These are phyloP conservation scores for Smittia aterrima DNA, from an alignment of 2,888 invertebrate genomes.

Conservation along the genomic window DNA sequence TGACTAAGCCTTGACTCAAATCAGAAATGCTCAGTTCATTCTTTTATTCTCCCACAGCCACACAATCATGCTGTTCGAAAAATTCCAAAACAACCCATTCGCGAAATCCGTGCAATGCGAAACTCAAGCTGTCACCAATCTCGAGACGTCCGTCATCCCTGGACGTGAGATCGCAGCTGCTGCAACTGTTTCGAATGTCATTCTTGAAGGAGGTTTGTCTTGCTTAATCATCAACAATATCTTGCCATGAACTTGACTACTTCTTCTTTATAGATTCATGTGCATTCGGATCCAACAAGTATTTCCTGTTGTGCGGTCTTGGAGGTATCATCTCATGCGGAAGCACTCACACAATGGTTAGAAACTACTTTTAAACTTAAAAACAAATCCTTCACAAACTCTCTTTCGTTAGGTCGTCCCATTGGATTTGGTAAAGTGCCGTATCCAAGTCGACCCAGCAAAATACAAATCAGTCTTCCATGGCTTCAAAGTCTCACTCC, in stretches of 20 bases:
- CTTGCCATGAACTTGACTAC: not conserved
- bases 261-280: slow-evolving; percentile 61
- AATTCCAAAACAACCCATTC: slow-evolving; percentile 54
- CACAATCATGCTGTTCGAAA: slow-evolving; percentile 34
- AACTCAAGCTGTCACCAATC: not conserved
- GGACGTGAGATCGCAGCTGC: slow-evolving; percentile 51
- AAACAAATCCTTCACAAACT: slow-evolving; percentile 66
- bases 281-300: slow-evolving; percentile 87
- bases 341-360: slow-evolving; percentile 54
- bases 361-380: not conserved
- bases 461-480: slow-evolving; percentile 82
- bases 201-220: slow-evolving; percentile 24
- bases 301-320: slow-evolving; percentile 88
- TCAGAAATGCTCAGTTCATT: not conserved
- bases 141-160: slow-evolving; percentile 44
- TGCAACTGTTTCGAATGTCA: slow-evolving; percentile 44
- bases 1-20: slow-evolving; percentile 1
- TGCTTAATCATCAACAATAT: not conserved
- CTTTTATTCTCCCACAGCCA: not conserved
- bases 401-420: slow-evolving; percentile 77
- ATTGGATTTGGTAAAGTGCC: slow-evolving; percentile 92
- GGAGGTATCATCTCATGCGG: slow-evolving; percentile 73
- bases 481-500: slow-evolving; percentile 72
- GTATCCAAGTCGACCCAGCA: slow-evolving; percentile 86
- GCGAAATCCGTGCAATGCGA: slow-evolving; percentile 59